Conservation (phyloP, 2,888 invertebrate genomes). For the Cryptocheilus praepositus region DNA sequence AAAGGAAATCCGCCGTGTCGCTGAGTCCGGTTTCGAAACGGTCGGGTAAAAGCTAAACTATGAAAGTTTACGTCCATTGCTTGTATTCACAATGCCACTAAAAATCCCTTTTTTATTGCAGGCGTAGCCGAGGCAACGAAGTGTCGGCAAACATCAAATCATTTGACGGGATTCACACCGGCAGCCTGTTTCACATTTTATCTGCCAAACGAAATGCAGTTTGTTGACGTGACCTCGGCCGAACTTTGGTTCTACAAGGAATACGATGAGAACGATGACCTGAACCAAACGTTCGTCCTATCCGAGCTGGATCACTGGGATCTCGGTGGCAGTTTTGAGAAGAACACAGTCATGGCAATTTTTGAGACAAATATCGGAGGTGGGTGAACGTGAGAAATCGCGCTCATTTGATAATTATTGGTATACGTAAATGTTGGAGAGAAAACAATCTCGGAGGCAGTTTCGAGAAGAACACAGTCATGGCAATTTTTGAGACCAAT, state of each 20-base stretch:
- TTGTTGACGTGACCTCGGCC: slow-evolving; percentile 85
- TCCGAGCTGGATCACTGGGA: slow-evolving; percentile 88
- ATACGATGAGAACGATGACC: slow-evolving; percentile 79
- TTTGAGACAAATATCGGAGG: slow-evolving; percentile 84
- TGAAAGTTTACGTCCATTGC: too few relatives aligned
- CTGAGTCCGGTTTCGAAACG: too few relatives aligned
- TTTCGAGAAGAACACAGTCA: slow-evolving; percentile 86
- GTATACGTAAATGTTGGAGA: too few relatives aligned
- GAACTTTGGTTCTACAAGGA: slow-evolving; percentile 89
- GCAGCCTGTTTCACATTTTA: slow-evolving; percentile 87
- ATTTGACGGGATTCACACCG: slow-evolving; percentile 76
- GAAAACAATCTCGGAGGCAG: slow-evolving; percentile 70
- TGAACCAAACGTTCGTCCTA: slow-evolving; percentile 86
- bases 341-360: slow-evolving; percentile 87
- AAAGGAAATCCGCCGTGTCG: too few relatives aligned
- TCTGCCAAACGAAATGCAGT: slow-evolving; percentile 84
- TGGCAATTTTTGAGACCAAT: slow-evolving; percentile 87
- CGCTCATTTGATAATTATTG: background rate
- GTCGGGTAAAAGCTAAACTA: too few relatives aligned
- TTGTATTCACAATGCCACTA: too few relatives aligned
- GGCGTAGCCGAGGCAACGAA: slow-evolving; percentile 76
- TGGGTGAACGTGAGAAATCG: slow-evolving; percentile 56
- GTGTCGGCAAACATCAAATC: slow-evolving; percentile 68
- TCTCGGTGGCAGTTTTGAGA: slow-evolving; percentile 81
- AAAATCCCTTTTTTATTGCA: slow-evolving; percentile 54